Evolutionary conservation across 35 echinoderm and acorn worm species (phyloP).

Genomic region (Hemicentrotus pulcherrimus): DNA sequence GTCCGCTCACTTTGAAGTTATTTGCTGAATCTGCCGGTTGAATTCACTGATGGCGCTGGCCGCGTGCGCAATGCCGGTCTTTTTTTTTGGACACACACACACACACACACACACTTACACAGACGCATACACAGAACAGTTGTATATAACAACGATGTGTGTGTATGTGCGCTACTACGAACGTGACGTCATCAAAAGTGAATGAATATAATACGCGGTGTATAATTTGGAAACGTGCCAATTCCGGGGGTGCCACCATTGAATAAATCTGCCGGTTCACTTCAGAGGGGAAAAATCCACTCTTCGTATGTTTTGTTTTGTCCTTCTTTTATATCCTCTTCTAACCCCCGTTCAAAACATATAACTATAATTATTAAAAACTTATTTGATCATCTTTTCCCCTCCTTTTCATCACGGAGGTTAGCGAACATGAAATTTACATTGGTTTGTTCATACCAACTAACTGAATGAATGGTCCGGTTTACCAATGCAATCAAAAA

Average conservation of each 20-base stretch:
- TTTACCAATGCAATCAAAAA: too few species aligned
- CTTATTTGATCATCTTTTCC: too few species aligned
- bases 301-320: too few species aligned
- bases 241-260: neutral
- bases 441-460: too few species aligned
- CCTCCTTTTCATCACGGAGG: too few species aligned
- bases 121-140: neutral
- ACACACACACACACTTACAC: neutral
- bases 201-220: neutral
- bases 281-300: too few species aligned
- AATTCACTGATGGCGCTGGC: neutral
- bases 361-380: too few species aligned
- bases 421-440: too few species aligned
- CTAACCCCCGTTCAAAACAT: too few species aligned
- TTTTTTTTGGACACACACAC: slow-evolving; percentile 21
- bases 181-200: neutral
- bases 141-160: neutral
- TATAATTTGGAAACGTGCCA: neutral
- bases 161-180: neutral
- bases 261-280: too few species aligned
- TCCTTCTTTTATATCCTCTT: too few species aligned
- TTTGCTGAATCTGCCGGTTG: neutral
- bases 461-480: too few species aligned
- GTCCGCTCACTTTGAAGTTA: neutral
- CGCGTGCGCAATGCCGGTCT: neutral